phyloP scores from a whole-genome alignment of 2,888 invertebrate genomes.

The Scaptomyza polygonia region DNA sequence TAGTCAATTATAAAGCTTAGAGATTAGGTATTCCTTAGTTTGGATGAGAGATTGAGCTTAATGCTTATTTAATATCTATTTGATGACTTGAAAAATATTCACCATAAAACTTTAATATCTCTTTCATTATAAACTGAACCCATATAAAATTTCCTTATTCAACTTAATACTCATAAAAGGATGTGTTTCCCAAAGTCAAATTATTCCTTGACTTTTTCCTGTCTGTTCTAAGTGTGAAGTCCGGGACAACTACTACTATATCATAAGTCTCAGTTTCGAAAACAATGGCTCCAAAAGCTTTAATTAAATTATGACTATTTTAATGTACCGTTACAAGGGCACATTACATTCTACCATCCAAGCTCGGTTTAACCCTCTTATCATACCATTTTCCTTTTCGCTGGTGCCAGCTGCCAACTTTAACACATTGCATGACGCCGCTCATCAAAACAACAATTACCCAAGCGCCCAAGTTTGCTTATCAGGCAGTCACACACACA shows the following conservation, averaged over 20 bases:
- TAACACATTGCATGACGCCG: slow-evolving; percentile 77
- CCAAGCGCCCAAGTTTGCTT: slow-evolving; percentile 45
- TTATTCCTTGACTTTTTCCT: slow-evolving; percentile 9
- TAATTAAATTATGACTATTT: slow-evolving; percentile 81
- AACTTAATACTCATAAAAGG: too few species aligned
- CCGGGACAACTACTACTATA: slow-evolving; percentile 26
- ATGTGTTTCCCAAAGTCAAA: background rate
- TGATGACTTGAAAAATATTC: background rate
- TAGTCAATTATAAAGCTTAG: background rate
- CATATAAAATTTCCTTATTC: too few species aligned
- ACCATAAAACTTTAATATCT: too few species aligned
- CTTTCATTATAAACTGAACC: too few species aligned
- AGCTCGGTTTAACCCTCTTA: background rate
- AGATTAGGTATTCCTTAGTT: background rate
- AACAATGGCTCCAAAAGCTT: slow-evolving; percentile 38
- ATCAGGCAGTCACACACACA: slow-evolving; percentile 21
- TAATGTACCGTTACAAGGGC: slow-evolving; percentile 77
- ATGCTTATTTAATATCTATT: background rate
- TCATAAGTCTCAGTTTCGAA: slow-evolving; percentile 37
- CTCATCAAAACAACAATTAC: slow-evolving; percentile 73
- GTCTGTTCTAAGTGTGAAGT: slow-evolving; percentile 12
- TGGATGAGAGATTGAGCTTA: background rate
- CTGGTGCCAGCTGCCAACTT: slow-evolving; percentile 25
- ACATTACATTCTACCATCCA: slow-evolving; percentile 31
- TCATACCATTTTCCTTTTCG: background rate